Evolutionary conservation across 2,113 vertebrate species (phyloP).

Genomic region (Caretta caretta): DNA sequence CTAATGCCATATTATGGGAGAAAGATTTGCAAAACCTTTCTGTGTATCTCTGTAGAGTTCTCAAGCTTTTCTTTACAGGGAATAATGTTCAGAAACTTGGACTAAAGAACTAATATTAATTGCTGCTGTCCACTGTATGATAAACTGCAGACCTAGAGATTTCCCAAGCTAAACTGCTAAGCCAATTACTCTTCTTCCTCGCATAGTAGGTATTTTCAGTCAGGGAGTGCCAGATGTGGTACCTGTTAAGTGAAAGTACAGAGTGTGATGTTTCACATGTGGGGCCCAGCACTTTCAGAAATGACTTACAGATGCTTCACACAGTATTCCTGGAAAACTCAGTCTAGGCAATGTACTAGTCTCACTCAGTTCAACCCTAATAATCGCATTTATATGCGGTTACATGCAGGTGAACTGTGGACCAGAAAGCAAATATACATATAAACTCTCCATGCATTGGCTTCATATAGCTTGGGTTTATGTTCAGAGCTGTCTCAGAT

Average conservation of each 20-base stretch:
- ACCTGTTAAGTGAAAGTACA: background rate
- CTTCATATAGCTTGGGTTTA: background rate
- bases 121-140: background rate
- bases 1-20: background rate
- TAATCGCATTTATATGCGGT: rapidly evolving
- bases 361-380: background rate
- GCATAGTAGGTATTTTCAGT: background rate
- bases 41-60: background rate
- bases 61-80: background rate
- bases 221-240: background rate
- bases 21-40: background rate
- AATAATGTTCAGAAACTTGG: background rate
- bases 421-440: background rate
- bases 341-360: rapidly evolving
- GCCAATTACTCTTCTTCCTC: background rate
- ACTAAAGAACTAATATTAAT: background rate
- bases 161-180: background rate
- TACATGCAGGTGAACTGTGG: background rate
- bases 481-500: background rate
- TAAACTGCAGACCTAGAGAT: background rate
- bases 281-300: background rate
- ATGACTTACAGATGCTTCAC: background rate
- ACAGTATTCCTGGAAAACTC: background rate
- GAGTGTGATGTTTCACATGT: background rate
- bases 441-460: background rate